Evolutionary conservation across 2,113 vertebrate genomes (phyloP).

Genomic region (Leiothrix lutea): DNA sequence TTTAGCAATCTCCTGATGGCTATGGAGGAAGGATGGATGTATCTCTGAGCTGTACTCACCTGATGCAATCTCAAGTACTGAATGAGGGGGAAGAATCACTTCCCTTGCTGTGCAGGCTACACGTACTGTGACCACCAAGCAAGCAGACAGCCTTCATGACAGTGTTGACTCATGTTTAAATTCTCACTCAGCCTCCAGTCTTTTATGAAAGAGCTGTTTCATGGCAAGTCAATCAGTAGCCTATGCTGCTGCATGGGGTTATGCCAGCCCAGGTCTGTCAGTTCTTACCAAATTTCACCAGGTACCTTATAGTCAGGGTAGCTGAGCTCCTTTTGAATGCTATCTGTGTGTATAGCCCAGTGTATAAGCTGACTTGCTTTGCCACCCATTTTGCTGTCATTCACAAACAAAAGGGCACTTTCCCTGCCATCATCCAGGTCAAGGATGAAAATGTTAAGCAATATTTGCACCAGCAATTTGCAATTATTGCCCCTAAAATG

Average conservation of each 20-base stretch:
- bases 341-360: background rate
- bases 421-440: background rate
- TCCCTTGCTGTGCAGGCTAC: background rate
- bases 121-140: fast-evolving
- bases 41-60: background rate
- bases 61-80: background rate
- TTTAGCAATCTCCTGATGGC: background rate
- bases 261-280: background rate
- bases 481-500: background rate
- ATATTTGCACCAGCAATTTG: background rate
- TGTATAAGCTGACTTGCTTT: fast-evolving
- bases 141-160: background rate
- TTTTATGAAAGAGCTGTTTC: background rate
- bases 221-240: background rate
- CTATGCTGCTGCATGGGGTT: background rate
- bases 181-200: background rate
- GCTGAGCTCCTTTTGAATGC: background rate
- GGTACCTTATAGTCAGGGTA: background rate
- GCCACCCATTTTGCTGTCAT: background rate
- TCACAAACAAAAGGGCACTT: background rate
- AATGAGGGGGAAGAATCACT: background rate
- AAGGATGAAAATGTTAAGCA: background rate
- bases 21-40: background rate
- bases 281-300: background rate
- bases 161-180: background rate